Percentiles rank a stretch among this genome's conserved stretches.
phyloP scores from a whole-genome alignment of 2,113 vertebrate species.

The Aix galericulata region DNA sequence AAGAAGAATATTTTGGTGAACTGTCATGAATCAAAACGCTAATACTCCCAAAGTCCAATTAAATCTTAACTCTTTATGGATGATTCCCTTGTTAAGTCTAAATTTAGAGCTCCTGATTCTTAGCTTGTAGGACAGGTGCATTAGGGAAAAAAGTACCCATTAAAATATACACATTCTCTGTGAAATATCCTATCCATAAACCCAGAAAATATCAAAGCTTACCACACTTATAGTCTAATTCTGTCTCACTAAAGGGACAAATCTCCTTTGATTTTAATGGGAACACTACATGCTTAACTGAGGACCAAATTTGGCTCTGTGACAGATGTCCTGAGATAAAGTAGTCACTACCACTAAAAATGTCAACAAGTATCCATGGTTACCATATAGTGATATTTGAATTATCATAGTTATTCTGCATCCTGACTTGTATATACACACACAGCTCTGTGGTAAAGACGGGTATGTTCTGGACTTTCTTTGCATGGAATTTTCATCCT shows the following conservation, averaged over 20 bases:
- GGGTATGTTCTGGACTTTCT: neutral
- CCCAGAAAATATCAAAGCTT: neutral
- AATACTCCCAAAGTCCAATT: neutral
- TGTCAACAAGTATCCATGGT: conserved; percentile 67
- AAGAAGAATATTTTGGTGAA: neutral
- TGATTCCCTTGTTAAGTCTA: neutral
- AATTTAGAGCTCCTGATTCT: neutral
- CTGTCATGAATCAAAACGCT: neutral
- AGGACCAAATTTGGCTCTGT: conserved; percentile 66
- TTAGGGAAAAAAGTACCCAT: neutral
- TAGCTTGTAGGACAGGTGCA: neutral
- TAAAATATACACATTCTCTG: neutral
- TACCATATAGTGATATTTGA: conserved; percentile 56
- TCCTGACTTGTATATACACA: neutral
- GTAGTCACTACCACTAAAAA: conserved; percentile 60
- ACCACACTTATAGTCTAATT: conserved; percentile 2
- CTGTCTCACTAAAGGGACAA: conserved; percentile 1
- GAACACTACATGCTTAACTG: conserved; percentile 31
- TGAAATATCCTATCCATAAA: conserved; percentile 8
- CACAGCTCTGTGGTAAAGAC: neutral
- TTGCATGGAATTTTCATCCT: neutral
- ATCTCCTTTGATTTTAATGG: conserved; percentile 42
- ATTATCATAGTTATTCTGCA: conserved; percentile 4
- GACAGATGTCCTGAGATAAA: conserved; percentile 70
- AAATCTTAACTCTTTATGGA: neutral